Percentiles rank a stretch among this genome's conserved stretches.
These are phyloP conservation scores for Atrina japonica DNA, from an alignment of 2,888 invertebrate species.

Conservation along the genomic window DNA sequence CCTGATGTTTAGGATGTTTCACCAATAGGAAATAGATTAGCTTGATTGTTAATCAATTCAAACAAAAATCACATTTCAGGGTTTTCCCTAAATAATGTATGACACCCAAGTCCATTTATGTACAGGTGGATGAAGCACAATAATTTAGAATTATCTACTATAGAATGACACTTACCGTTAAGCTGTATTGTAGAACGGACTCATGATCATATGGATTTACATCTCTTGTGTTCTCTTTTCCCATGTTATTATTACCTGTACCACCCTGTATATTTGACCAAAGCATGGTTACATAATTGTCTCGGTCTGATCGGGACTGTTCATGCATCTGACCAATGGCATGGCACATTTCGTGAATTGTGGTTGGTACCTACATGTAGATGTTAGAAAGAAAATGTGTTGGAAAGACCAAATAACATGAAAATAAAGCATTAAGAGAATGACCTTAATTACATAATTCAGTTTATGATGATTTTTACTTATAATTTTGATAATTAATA, in stretches of 20 bases:
- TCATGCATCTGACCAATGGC: constrained; percentile 38
- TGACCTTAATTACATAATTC: too few species aligned
- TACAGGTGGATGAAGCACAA: not conserved
- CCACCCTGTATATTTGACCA: constrained; percentile 25
- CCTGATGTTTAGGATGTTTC: too few species aligned
- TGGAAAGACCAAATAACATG: too few species aligned
- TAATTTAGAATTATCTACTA: not conserved
- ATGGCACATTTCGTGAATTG: constrained; percentile 30
- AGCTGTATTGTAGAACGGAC: constrained; percentile 33
- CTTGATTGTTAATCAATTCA: too few species aligned
- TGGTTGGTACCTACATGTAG: constrained; percentile 20
- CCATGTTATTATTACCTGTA: constrained; percentile 23
- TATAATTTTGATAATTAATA: too few species aligned
- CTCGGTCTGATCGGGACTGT: constrained; percentile 26
- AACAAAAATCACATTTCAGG: too few species aligned
- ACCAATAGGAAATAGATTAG: too few species aligned
- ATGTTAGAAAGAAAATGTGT: too few species aligned
- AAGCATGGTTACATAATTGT: constrained; percentile 33
- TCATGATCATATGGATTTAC: constrained; percentile 28
- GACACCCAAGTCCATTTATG: too few species aligned
- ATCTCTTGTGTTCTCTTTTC: constrained; percentile 16
- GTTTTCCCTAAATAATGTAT: too few species aligned
- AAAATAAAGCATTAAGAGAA: too few species aligned
- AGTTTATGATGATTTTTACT: too few species aligned
- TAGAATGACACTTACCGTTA: constrained; percentile 18